Evolutionary conservation across 2,797 vertebrate genomes (phyloP).

Genomic region (Smutsia gigantea): DNA sequence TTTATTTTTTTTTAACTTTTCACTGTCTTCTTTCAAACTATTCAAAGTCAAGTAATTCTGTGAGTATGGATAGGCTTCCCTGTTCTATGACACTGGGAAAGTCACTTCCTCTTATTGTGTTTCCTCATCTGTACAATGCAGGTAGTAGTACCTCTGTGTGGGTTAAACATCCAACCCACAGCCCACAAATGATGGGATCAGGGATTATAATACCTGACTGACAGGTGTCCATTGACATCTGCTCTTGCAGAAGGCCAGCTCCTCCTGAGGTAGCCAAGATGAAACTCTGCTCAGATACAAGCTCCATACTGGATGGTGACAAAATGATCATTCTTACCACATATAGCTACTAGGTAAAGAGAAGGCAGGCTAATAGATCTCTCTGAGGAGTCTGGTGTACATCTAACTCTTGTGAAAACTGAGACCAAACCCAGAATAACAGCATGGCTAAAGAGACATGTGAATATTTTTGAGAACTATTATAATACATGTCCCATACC

Average conservation of each 20-base stretch:
- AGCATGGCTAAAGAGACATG: neutral
- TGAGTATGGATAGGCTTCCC: neutral
- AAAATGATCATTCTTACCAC: neutral
- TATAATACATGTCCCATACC: neutral
- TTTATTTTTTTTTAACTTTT: neutral
- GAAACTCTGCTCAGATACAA: neutral
- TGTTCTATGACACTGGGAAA: neutral
- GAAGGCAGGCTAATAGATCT: neutral
- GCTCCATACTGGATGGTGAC: neutral
- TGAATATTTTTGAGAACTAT: neutral
- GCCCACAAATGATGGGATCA: neutral
- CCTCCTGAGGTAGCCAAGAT: neutral
- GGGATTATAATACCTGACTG: neutral
- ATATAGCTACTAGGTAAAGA: neutral
- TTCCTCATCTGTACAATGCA: neutral
- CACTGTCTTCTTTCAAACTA: neutral
- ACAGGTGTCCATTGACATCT: neutral
- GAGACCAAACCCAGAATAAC: neutral
- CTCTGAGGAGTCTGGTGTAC: neutral
- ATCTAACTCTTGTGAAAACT: neutral
- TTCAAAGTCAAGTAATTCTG: neutral
- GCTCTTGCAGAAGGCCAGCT: neutral
- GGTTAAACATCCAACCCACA: neutral
- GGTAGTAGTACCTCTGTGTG: neutral
- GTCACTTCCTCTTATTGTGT: neutral